These are phyloP conservation scores for Sussaba pulchella DNA, from an alignment of 2,888 invertebrate genomes.

Conservation along the genomic window DNA sequence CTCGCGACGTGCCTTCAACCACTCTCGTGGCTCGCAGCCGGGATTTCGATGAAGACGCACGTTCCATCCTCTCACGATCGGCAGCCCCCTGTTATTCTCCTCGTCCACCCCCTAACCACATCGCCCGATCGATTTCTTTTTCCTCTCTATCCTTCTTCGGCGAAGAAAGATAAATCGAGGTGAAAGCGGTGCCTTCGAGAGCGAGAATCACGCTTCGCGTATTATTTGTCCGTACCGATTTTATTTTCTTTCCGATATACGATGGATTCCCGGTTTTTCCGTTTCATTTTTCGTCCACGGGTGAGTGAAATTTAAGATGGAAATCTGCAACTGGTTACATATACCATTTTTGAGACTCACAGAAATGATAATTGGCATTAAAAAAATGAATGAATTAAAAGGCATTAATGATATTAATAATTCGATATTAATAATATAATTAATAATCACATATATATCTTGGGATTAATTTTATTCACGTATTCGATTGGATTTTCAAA, in stretches of 20 bases:
- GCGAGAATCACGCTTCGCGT: constrained; percentile 3
- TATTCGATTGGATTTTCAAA: too few species aligned
- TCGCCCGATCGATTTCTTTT: constrained; percentile 1
- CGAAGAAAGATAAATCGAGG: constrained; percentile 4
- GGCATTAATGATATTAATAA: too few species aligned
- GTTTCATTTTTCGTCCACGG: too few species aligned
- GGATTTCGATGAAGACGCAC: constrained; percentile 45
- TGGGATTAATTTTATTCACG: too few species aligned
- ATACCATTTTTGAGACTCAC: too few species aligned
- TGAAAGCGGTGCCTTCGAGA: not conserved
- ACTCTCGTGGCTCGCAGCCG: constrained; percentile 3
- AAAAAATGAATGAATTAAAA: too few species aligned
- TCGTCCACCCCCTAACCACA: not conserved
- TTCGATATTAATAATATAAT: too few species aligned
- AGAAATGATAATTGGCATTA: too few species aligned
- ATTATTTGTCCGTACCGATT: not conserved
- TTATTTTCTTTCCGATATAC: not conserved
- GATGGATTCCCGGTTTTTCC: not conserved
- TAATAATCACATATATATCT: too few species aligned
- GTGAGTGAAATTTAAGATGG: not conserved
- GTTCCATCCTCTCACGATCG: constrained; percentile 36
- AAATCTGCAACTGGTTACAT: too few species aligned
- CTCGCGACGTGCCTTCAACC: constrained; percentile 31
- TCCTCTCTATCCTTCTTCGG: constrained; percentile 1
- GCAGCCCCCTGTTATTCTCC: constrained; percentile 25